Evolutionary conservation across 2,888 invertebrate genomes (phyloP).

Genomic region (Hololepta plana): DNA sequence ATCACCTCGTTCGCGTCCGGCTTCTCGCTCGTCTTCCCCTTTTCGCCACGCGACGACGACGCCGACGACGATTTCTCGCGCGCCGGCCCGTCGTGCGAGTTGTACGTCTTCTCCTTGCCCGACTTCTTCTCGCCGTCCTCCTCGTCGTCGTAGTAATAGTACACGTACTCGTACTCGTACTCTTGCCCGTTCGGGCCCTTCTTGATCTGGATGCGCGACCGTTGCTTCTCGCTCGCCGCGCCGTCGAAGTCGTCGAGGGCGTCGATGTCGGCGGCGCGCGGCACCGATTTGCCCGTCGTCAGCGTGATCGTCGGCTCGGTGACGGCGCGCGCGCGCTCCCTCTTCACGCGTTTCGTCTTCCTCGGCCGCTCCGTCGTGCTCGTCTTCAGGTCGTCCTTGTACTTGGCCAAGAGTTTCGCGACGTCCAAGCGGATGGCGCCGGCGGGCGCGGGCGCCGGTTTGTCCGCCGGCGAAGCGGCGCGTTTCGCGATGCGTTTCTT

Average conservation of each 20-base stretch:
- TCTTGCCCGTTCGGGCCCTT: conserved; percentile 81
- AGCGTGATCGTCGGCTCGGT: conserved; percentile 5
- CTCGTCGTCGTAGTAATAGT: conserved; percentile 78
- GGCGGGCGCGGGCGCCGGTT: conserved; percentile 23
- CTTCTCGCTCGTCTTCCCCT: conserved; percentile 30
- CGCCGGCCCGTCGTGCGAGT: conserved; percentile 42
- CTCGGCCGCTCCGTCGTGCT: conserved; percentile 13
- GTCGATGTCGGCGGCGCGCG: conserved; percentile 10
- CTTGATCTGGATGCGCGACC: conserved; percentile 63
- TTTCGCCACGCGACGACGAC: conserved; percentile 11
- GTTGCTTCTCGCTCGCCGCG: conserved; percentile 48
- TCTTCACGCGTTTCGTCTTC: conserved; percentile 10
- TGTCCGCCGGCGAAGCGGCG: conserved; percentile 14
- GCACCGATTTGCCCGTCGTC: conserved; percentile 1
- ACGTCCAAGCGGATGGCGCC: conserved; percentile 24
- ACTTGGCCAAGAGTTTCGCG: conserved; percentile 20
- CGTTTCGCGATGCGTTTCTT: conserved; percentile 17
- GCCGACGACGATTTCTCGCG: conserved; percentile 31
- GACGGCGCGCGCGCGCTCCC: conserved; percentile 4
- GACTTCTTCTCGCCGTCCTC: conserved; percentile 35
- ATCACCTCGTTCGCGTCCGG: conserved; percentile 45
- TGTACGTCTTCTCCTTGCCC: conserved; percentile 20
- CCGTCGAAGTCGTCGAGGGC: conserved; percentile 14
- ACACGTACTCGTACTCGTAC: conserved; percentile 82
- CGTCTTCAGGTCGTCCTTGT: conserved; percentile 18